phyloP scores from a whole-genome alignment of 2,113 vertebrate species.

The Oxyura jamaicensis region DNA sequence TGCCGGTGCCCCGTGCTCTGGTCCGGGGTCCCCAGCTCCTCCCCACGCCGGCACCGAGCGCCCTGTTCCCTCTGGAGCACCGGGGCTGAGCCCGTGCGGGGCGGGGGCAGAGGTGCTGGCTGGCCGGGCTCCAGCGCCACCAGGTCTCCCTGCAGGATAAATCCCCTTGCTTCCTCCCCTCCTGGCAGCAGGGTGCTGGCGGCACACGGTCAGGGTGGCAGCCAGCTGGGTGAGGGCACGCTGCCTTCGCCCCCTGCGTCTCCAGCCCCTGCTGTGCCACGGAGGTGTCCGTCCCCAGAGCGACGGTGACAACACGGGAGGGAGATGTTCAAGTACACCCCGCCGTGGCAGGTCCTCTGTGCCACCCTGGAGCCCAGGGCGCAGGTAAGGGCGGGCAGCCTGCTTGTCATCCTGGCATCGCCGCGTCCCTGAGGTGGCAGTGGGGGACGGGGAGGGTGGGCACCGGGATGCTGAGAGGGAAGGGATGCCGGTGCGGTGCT shows the following conservation, averaged over 20 bases:
- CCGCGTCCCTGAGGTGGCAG: neutral
- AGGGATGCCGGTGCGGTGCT: neutral
- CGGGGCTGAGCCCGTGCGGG: fast-evolving
- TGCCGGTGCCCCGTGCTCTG: neutral
- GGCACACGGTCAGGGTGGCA: fast-evolving
- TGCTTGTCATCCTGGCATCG: fast-evolving
- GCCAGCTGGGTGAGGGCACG: neutral
- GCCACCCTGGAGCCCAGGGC: conserved; percentile 56
- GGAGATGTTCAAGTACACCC: conserved; percentile 60
- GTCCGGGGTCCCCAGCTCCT: neutral
- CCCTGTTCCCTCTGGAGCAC: no score
- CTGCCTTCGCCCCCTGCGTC: fast-evolving
- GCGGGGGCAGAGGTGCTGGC: neutral
- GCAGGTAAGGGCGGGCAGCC: conserved; percentile 27
- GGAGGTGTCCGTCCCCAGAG: neutral
- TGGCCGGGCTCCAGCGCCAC: neutral
- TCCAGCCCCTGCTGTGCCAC: neutral
- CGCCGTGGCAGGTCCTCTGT: conserved; percentile 61
- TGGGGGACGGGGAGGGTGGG: fast-evolving
- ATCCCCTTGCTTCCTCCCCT: neutral
- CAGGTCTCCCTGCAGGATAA: neutral
- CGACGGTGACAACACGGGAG: neutral
- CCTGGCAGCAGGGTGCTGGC: neutral
- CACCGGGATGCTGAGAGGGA: neutral
- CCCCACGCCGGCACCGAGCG: fast-evolving